A percentile compares a stretch with the other conserved stretches of the same genome.
Evolutionary conservation across 2,113 vertebrate species (phyloP).

Genomic region (Sorex araneus): DNA sequence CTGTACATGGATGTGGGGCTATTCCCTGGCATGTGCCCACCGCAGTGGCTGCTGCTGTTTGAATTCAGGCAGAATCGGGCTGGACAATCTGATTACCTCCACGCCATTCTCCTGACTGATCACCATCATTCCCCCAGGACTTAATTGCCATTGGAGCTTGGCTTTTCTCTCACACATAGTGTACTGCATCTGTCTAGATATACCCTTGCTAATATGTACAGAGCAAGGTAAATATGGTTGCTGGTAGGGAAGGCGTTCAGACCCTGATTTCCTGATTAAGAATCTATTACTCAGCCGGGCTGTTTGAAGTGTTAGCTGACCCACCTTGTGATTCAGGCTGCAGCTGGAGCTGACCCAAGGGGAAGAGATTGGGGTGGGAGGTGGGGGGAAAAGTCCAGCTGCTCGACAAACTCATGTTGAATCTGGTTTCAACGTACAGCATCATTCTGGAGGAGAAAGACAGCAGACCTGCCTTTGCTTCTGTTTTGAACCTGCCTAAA

Average conservation of each 20-base stretch:
- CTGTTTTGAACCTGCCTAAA: constrained; percentile 48
- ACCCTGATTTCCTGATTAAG: constrained; percentile 72
- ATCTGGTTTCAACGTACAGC: neutral
- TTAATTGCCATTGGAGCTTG: neutral
- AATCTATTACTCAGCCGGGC: constrained; percentile 76
- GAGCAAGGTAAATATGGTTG: constrained; percentile 21
- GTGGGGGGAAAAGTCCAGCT: neutral
- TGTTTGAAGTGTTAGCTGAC: constrained; percentile 81
- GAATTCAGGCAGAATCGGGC: neutral
- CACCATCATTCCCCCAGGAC: neutral
- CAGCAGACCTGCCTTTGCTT: constrained; percentile 36
- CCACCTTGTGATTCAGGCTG: constrained; percentile 78
- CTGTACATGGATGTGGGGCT: neutral
- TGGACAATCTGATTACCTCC: neutral
- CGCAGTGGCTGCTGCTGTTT: neutral
- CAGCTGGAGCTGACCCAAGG: constrained; percentile 62
- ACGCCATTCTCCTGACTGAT: neutral
- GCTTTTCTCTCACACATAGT: neutral
- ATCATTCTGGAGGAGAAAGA: neutral
- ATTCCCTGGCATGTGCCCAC: neutral
- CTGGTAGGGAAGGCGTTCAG: constrained; percentile 51
- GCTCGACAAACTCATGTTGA: constrained; percentile 27
- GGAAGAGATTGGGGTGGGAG: constrained; percentile 49
- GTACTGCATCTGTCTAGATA: neutral
- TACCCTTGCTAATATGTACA: neutral